A percentile compares a stretch with the other conserved stretches of the same genome.
Evolutionary conservation across 2,888 invertebrate species (phyloP).

Genomic region (Brachycybe producta): DNA sequence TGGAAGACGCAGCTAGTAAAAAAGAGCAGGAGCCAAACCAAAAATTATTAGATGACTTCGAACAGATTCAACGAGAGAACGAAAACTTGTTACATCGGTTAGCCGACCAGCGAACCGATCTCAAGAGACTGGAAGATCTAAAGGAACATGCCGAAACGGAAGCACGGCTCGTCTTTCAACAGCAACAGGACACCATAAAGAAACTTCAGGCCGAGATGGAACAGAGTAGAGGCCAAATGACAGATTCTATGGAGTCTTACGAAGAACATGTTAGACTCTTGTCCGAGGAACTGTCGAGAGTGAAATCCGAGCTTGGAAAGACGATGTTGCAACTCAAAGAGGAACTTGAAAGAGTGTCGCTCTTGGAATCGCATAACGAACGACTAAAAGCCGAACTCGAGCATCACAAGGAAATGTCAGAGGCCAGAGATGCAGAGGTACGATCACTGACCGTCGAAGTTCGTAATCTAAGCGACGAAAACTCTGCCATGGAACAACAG

Average conservation of each 20-base stretch:
- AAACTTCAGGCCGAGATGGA: constrained; percentile 20
- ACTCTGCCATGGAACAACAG: neutral
- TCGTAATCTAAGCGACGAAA: neutral
- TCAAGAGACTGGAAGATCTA: constrained; percentile 22
- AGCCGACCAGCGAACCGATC: constrained; percentile 29
- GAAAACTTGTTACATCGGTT: constrained; percentile 55
- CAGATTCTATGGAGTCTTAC: neutral
- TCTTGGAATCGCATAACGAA: neutral
- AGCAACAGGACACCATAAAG: constrained; percentile 6
- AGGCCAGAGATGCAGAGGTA: neutral
- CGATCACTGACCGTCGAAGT: neutral
- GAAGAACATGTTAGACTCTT: neutral
- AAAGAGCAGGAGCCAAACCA: neutral
- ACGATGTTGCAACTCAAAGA: constrained; percentile 8
- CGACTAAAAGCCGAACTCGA: neutral
- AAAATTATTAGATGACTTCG: constrained; percentile 42
- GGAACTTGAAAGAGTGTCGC: constrained; percentile 25
- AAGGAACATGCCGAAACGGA: constrained; percentile 17
- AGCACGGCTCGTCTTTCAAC: constrained; percentile 5
- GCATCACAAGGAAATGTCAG: neutral
- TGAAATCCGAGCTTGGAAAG: constrained; percentile 6
- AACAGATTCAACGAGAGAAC: constrained; percentile 56
- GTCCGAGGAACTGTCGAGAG: neutral
- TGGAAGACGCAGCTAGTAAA: neutral
- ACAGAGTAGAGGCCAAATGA: constrained; percentile 17